Evolutionary conservation across 2,888 invertebrate species (phyloP), one percentile per base, ranked within the genome.

Genomic region (Tachystola acroxantha): DNA sequence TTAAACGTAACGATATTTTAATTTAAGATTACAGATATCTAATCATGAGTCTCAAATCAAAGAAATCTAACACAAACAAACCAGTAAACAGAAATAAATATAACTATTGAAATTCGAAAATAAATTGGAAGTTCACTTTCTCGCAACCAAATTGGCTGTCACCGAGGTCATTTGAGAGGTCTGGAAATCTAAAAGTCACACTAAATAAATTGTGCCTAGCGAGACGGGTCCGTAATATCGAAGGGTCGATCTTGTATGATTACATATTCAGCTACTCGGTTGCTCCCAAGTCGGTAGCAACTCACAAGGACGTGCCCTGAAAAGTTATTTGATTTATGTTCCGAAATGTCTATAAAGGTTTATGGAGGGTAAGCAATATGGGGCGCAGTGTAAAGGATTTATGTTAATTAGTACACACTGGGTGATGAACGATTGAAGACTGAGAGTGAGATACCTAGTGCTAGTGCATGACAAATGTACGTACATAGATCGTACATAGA

Each of bases 301-400:
- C 44, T 45, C 10, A 27, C 37, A 32, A 20, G 35, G 39, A 50
- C 50, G 53, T 53, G 52, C 46, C 36, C 40, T 29, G 50, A 42
- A 50, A 53, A 48, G 42, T 50, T 45, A 52, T 50, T 46, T 50
- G 50, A 52, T 52, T 52, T 52, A 52, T 50, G 50, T 42, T 34
- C 35, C 32, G 39, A n/a, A 24, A 35, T 45, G 37, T 43, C 40
- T 36, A 32, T 44, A 44, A 46, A 46, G 43, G 45, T 45, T 48
- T 44, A 50, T 31, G 36, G 20, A 44, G 44, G 46, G 16, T n/a
- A n/a, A n/a, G 46, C 52, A 42, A 48, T 48, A 48, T 46, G 42
- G 39, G 22, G 37, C 34, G 32, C 36, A 37, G 32, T 34, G 35
- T 25, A 25, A n/a, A 10, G 10, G 25, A 10, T 25, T 25, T 25